phyloP scores from a whole-genome alignment of 2,888 invertebrate species.

The Acleris emargana region DNA sequence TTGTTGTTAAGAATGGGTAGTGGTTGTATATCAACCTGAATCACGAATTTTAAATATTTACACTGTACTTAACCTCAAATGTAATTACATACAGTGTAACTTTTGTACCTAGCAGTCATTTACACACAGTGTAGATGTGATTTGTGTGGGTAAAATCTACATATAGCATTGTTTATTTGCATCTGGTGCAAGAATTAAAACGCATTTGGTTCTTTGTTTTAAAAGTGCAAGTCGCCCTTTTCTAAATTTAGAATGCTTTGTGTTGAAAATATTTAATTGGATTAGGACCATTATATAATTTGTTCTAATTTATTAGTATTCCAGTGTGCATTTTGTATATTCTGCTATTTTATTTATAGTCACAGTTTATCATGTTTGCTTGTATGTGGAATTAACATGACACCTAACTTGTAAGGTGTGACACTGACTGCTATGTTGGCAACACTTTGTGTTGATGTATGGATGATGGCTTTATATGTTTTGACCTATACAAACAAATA shows the following conservation, averaged over 20 bases:
- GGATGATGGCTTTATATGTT: not conserved
- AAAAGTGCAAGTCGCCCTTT: conserved; percentile 73
- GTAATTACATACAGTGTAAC: conserved; percentile 16
- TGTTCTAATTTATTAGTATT: not conserved
- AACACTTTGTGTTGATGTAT: not conserved
- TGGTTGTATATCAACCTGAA: conserved; percentile 17
- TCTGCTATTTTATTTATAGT: not conserved
- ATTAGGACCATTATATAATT: not conserved
- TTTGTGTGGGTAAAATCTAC: not conserved
- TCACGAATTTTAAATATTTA: conserved; percentile 27
- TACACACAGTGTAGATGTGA: conserved; percentile 12
- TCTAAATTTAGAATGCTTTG: conserved; percentile 74
- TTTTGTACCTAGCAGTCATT: conserved; percentile 11
- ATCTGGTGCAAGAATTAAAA: conserved; percentile 12
- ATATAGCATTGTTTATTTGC: conserved; percentile 19
- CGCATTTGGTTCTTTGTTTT: conserved; percentile 62
- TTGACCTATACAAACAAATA: too few species aligned
- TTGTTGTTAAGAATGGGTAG: conserved; percentile 14
- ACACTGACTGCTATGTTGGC: not conserved
- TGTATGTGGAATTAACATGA: not conserved
- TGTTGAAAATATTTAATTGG: conserved; percentile 42
- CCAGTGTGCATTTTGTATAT: not conserved
- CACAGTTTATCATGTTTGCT: not conserved
- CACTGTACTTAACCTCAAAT: conserved; percentile 38
- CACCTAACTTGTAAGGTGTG: conserved; percentile 1